phyloP scores from a whole-genome alignment of 2,113 vertebrate genomes.

The Eulacestoma nigropectus region DNA sequence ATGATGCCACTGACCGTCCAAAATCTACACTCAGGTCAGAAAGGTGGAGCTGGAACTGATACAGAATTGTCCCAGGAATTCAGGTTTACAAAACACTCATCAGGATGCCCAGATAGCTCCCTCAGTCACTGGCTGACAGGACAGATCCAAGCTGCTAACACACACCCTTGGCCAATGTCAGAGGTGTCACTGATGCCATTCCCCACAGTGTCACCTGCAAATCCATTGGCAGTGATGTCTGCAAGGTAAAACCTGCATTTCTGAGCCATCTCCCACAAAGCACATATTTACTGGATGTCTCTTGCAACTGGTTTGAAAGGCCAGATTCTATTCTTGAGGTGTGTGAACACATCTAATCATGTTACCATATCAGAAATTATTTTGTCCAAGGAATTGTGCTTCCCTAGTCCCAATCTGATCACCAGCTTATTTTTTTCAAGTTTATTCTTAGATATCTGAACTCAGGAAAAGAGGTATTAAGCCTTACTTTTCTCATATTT shows the following conservation, averaged over 20 bases:
- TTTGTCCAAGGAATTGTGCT: neutral
- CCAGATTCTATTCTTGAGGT: neutral
- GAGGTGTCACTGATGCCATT: neutral
- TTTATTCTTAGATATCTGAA: neutral
- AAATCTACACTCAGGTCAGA: neutral
- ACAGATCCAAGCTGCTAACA: neutral
- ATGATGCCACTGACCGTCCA: too few species aligned
- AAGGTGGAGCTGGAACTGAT: neutral
- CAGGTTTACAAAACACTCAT: neutral
- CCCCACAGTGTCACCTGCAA: accelerated
- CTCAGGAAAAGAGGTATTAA: neutral
- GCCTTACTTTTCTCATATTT: slow-evolving; percentile 76
- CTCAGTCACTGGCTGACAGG: neutral
- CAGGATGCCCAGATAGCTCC: neutral
- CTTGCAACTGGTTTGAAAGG: neutral
- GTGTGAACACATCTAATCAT: neutral
- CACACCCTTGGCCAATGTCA: neutral
- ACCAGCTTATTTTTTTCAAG: neutral
- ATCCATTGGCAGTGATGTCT: neutral
- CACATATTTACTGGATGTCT: neutral
- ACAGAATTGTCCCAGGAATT: neutral
- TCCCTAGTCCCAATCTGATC: neutral
- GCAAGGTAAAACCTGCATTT: neutral
- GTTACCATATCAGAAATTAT: neutral
- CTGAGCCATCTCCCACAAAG: neutral